Percentiles rank a stretch among this genome's conserved stretches.
Evolutionary conservation across 2,797 vertebrate genomes (phyloP).

Genomic region (Dendrocincla tyrannina): DNA sequence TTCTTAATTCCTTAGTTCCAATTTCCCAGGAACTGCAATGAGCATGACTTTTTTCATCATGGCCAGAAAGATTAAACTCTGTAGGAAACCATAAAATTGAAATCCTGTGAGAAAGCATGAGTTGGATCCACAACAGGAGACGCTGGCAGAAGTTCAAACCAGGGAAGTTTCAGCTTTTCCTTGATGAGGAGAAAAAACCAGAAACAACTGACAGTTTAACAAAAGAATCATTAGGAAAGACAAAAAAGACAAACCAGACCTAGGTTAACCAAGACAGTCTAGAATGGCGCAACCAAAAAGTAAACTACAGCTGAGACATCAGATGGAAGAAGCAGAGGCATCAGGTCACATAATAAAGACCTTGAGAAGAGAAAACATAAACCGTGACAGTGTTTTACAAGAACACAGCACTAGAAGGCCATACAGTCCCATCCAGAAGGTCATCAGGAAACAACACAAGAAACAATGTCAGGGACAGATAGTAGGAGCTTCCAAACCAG

Average conservation of each 20-base stretch:
- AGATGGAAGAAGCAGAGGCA: background rate
- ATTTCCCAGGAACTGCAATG: background rate
- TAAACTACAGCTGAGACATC: background rate
- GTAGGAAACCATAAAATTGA: conserved; percentile 1
- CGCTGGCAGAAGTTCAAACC: background rate
- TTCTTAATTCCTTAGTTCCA: background rate
- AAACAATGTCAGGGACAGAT: background rate
- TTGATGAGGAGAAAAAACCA: background rate
- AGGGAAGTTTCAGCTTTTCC: background rate
- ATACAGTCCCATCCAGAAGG: background rate
- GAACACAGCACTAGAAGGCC: background rate
- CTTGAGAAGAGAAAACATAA: background rate
- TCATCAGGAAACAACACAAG: background rate
- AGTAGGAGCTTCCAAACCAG: background rate
- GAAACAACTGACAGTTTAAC: background rate
- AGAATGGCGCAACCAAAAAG: background rate
- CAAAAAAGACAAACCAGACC: background rate
- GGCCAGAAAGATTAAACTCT: conserved; percentile 1
- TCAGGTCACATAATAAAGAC: background rate
- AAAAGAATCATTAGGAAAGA: background rate
- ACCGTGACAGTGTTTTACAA: background rate
- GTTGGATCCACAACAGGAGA: background rate
- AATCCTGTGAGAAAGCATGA: background rate
- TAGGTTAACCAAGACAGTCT: background rate
- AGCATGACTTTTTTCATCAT: background rate